Conservation (phyloP, 2,888 invertebrate genomes). For the Apamea anceps region DNA sequence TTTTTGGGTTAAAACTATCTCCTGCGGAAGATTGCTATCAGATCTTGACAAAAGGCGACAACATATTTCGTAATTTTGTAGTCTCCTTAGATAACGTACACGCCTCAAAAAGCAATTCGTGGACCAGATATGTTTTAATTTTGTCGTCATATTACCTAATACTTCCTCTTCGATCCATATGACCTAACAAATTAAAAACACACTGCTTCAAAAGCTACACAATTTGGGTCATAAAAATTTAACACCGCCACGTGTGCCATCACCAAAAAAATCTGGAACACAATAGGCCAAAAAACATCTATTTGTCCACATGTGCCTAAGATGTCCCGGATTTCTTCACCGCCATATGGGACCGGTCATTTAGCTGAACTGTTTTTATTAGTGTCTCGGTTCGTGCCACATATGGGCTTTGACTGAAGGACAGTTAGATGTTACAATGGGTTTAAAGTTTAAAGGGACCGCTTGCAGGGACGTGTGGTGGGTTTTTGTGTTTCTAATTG, state of each 20-base stretch:
- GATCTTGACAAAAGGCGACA: not conserved
- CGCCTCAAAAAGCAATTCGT: not conserved
- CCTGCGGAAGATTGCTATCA: not conserved
- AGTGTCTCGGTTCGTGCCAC: constrained; percentile 70
- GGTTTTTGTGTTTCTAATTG: constrained; percentile 51
- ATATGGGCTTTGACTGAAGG: constrained; percentile 65
- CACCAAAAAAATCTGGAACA: constrained; percentile 52
- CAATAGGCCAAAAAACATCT: constrained; percentile 62
- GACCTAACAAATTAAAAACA: constrained; percentile 26
- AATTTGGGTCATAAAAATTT: constrained; percentile 56
- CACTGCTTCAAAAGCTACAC: constrained; percentile 17
- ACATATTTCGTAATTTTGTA: not conserved
- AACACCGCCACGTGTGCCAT: constrained; percentile 55
- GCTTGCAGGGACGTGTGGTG: constrained; percentile 27
- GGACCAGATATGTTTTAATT: not conserved
- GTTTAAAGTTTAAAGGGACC: constrained; percentile 55
- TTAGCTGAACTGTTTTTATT: constrained; percentile 67
- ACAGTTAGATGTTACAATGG: constrained; percentile 52
- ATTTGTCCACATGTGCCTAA: constrained; percentile 78
- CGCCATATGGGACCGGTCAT: constrained; percentile 73
- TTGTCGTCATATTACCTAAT: not conserved
- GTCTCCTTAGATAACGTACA: not conserved
- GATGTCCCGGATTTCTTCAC: constrained; percentile 52
- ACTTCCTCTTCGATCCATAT: not conserved
- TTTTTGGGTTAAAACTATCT: not conserved